Base-by-base conservation (phyloP, 2,888 invertebrate species). In the Metallyticus violacea region DNA sequence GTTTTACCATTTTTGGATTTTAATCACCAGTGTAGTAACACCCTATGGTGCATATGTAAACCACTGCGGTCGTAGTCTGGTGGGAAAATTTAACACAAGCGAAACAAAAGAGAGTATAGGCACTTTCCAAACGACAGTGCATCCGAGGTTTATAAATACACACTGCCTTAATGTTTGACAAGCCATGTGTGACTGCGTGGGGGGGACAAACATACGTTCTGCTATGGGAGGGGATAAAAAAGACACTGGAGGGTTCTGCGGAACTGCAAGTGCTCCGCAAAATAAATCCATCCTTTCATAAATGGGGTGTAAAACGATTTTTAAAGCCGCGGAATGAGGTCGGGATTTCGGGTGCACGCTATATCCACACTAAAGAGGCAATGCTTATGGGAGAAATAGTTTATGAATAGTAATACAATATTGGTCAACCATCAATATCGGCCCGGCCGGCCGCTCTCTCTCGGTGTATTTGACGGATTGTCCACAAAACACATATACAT, bases 371-470 rank as follows among this genome's bases (percentile, higher is more conserved):
- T 77, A 26, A 83, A 83, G 83, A 25, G 40, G 83, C 83, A 83
- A 77, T 83, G 83, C 83, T 83, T 77, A 83, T 83, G 77, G 77
- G 83, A 77, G 28, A 29, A 83, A 83, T 83, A 83, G 83, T 86
- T 86, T 86, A 86, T 86, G 86, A 86, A 86, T 86, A 86, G 86
- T 86, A 86, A 86, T 86, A 86, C 86, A 86, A 86, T 86, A 86
- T 86, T 86, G 86, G 86, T 86, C 77, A 86, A 84, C 86, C 86
- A 86, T 86, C 86, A 86, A 86, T 83, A 86, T 83, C 83, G 84
- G 62, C 29, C 86, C 83, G 84, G 62, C 29, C 86, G 83, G 79
- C 79, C 86, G 79, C 83, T 84, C 82, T 83, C 86, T 84, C 83
- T 84, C 82, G 86, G 86, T 30, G 83, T 80, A 85, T 79, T 85